Evolutionary conservation across 1,140 invertebrate genomes (phyloP).

Genomic region (Zaprionus ornatus): DNA sequence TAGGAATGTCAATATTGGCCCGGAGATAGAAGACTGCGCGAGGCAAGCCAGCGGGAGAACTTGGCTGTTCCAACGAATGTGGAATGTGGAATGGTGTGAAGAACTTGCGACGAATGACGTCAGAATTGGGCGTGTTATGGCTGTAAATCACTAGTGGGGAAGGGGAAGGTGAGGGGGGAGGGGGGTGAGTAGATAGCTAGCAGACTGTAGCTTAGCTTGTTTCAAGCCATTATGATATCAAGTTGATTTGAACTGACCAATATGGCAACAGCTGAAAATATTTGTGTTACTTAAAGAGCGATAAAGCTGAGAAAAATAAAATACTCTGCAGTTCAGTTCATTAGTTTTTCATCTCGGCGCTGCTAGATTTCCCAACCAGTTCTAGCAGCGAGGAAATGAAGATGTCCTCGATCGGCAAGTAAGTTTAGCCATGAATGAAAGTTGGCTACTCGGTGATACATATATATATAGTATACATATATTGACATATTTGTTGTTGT

Average conservation of each 20-base stretch:
- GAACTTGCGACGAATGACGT: slow-evolving; percentile 59
- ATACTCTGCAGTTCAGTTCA: too few species aligned
- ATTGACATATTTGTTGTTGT: too few species aligned
- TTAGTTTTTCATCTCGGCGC: too few species aligned
- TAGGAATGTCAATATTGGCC: slow-evolving; percentile 81
- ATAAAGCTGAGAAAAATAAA: too few species aligned
- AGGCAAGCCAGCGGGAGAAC: not conserved
- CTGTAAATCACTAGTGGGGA: not conserved
- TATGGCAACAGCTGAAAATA: too few species aligned
- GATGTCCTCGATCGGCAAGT: too few species aligned
- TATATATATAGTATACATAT: too few species aligned
- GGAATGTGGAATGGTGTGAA: slow-evolving; percentile 15
- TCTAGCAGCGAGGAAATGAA: too few species aligned
- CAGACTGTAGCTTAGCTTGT: not conserved
- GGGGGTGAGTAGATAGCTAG: not conserved
- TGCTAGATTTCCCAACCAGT: too few species aligned
- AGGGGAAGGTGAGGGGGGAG: not conserved
- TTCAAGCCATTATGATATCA: not conserved
- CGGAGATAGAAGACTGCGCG: slow-evolving; percentile 18
- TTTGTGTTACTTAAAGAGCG: too few species aligned
- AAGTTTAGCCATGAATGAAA: too few species aligned
- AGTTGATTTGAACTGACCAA: not conserved
- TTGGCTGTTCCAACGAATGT: not conserved
- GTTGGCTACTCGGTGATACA: too few species aligned
- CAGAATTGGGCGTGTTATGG: slow-evolving; percentile 48